Conservation (phyloP, 2,888 invertebrate species). For the Andrena marginata region DNA sequence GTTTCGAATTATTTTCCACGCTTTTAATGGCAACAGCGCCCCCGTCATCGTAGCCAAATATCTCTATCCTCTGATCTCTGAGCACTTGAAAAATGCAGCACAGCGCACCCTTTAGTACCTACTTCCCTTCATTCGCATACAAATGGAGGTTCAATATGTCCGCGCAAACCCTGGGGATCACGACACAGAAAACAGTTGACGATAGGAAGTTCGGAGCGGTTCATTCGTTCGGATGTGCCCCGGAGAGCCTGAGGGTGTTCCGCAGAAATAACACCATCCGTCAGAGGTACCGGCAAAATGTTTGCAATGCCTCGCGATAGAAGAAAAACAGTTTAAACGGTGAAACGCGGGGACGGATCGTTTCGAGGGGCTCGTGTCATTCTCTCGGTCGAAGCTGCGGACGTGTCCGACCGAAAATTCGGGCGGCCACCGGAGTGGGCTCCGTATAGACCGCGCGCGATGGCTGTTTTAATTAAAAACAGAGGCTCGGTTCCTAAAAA, state of each 20-base stretch:
- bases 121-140: not conserved
- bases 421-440: not conserved
- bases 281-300: not conserved
- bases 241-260: not conserved
- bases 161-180: not conserved
- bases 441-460: not conserved
- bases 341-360: conserved; percentile 12
- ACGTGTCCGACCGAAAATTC: conserved; percentile 28
- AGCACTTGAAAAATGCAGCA: not conserved
- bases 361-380: not conserved
- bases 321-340: not conserved
- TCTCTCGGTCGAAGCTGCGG: not conserved
- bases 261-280: conserved; percentile 8
- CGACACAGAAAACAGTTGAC: not conserved
- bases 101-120: not conserved
- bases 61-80: not conserved
- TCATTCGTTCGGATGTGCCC: not conserved
- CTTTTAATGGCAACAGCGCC: not conserved
- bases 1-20: conserved; percentile 3
- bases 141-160: not conserved
- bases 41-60: no score
- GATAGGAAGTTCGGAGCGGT: not conserved
- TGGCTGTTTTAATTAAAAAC: conserved; percentile 62
- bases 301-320: not conserved
- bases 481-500: conserved; percentile 31